Conservation (phyloP, 1,140 invertebrate species). For the Lycorma delicatula region DNA sequence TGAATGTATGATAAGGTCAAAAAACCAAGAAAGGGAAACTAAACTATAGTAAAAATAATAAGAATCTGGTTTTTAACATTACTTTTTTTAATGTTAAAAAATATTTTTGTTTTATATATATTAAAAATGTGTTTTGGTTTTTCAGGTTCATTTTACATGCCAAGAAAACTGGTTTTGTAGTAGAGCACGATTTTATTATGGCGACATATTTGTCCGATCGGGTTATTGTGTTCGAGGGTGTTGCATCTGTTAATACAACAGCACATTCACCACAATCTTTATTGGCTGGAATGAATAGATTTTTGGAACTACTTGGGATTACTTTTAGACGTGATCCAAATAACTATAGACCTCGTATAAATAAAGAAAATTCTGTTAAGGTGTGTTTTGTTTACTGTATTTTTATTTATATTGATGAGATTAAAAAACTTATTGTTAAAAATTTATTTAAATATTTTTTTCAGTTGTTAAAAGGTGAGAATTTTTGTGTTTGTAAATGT, state of each 20-base stretch:
- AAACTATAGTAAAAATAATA: no score
- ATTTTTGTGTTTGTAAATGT: neutral
- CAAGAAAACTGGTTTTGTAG: constrained; percentile 98
- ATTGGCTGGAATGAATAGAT: constrained; percentile 96
- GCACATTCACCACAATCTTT: constrained; percentile 91
- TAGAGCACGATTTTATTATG: constrained; percentile 99
- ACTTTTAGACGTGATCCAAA: constrained; percentile 98
- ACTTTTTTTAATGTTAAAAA: no score
- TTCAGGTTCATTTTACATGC: constrained; percentile 94
- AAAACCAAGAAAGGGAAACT: no score
- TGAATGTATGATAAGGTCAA: no score
- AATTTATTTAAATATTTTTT: neutral
- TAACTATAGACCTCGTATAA: constrained; percentile 96
- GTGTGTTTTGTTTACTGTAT: constrained; percentile 38
- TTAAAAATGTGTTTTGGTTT: no score
- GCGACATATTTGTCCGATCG: constrained; percentile 97
- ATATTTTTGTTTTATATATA: no score
- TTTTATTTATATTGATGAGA: neutral
- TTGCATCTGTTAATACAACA: constrained; percentile 75
- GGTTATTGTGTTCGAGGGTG: constrained; percentile 97
- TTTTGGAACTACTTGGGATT: constrained; percentile 93
- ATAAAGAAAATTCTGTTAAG: constrained; percentile 94
- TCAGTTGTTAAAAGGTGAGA: neutral
- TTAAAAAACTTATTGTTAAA: neutral
- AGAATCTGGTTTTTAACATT: no score